phyloP scores from a whole-genome alignment of 2,113 vertebrate genomes.

The Machaerirhynchus nigripectus region DNA sequence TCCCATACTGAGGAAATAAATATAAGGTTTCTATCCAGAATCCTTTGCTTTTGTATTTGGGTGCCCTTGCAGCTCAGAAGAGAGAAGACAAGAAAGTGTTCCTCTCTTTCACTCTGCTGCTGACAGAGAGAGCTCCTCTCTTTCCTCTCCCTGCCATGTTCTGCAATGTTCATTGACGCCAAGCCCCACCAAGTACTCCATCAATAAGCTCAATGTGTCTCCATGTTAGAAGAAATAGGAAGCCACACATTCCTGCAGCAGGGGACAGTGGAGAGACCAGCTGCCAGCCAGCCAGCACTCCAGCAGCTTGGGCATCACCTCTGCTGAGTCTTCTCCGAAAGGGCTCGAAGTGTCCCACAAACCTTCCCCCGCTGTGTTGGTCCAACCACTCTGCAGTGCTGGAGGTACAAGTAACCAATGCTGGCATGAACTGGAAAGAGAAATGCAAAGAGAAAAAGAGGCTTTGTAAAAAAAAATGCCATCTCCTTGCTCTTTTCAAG shows the following conservation, averaged over 20 bases:
- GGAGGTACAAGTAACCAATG: not conserved
- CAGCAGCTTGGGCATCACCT: accelerated
- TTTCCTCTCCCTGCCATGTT: not conserved
- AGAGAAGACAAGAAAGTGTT: not conserved
- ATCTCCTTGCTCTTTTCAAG: not conserved
- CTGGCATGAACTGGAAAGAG: not conserved
- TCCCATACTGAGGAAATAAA: not conserved
- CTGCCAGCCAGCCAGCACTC: not conserved
- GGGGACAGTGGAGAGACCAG: not conserved
- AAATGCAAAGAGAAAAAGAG: not conserved
- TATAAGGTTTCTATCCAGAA: not conserved
- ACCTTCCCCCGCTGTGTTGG: not conserved
- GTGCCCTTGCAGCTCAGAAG: not conserved
- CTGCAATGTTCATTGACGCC: not conserved
- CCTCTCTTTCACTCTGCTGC: not conserved
- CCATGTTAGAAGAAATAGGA: not conserved
- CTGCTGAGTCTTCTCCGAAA: not conserved
- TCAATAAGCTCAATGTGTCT: not conserved
- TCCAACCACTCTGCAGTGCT: not conserved
- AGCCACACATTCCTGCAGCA: not conserved
- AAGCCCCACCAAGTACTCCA: not conserved
- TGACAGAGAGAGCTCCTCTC: not conserved
- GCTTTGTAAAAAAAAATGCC: not conserved
- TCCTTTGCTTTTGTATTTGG: not conserved
- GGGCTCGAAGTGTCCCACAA: not conserved